Conservation (phyloP, 2,888 invertebrate genomes). For the Zaprionus lineosus region DNA sequence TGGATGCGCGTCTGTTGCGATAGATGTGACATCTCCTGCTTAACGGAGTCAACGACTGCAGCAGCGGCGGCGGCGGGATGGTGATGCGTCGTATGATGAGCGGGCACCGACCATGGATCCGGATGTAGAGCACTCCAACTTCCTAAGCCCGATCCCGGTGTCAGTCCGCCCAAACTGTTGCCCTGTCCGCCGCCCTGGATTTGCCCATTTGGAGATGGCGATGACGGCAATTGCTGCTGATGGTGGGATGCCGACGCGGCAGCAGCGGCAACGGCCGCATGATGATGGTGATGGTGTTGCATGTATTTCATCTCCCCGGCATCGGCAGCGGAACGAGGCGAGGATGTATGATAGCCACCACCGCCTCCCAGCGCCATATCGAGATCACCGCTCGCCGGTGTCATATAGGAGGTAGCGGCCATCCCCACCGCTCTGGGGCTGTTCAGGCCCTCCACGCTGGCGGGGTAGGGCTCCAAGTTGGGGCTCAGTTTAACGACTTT, state of each 20-base stretch:
- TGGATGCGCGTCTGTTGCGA: constrained; percentile 84
- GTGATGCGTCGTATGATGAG: constrained; percentile 88
- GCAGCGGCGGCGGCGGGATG: constrained; percentile 86
- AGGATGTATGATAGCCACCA: constrained; percentile 88
- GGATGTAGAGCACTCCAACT: constrained; percentile 93
- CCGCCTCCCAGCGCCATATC: constrained; percentile 88
- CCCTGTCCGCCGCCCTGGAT: constrained; percentile 82
- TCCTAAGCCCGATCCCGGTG: constrained; percentile 81
- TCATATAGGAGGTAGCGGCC: constrained; percentile 98
- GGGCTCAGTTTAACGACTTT: constrained; percentile 84
- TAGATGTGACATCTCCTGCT: constrained; percentile 88
- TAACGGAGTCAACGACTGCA: constrained; percentile 87
- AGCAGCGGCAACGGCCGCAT: constrained; percentile 88
- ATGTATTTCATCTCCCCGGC: constrained; percentile 98
- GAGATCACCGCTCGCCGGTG: constrained; percentile 91
- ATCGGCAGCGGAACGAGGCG: constrained; percentile 92
- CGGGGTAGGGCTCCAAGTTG: constrained; percentile 84
- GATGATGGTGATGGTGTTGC: constrained; percentile 92
- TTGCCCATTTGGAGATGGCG: constrained; percentile 86
- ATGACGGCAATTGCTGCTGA: constrained; percentile 88
- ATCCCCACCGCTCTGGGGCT: constrained; percentile 90
- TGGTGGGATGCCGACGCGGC: constrained; percentile 82
- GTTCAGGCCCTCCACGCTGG: constrained; percentile 84
- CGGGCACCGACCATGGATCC: constrained; percentile 92
- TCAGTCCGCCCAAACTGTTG: constrained; percentile 68